phyloP scores from a whole-genome alignment of 2,113 vertebrate genomes.

The Orientallactaga bullata region DNA sequence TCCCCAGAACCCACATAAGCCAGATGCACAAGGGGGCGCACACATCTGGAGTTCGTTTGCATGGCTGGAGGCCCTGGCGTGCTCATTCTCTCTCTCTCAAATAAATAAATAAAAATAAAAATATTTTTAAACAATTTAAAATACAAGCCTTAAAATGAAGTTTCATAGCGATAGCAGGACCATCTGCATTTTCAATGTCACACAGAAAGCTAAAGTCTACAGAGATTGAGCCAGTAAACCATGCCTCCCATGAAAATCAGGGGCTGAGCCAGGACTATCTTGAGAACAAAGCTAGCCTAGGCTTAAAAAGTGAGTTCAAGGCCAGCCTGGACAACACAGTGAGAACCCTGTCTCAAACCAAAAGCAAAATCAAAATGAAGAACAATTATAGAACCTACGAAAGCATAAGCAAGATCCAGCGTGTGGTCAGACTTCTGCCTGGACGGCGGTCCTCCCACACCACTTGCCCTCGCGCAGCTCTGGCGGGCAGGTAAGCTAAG shows the following conservation, averaged over 20 bases:
- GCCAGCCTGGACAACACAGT: neutral
- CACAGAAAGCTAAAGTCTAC: neutral
- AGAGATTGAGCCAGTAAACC: neutral
- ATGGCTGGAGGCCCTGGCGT: too few relatives aligned
- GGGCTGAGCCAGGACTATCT: too few relatives aligned
- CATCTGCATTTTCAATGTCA: neutral
- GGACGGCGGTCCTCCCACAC: rapidly evolving
- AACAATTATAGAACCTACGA: neutral
- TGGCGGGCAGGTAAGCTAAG: rapidly evolving
- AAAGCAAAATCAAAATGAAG: neutral
- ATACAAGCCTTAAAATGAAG: too few relatives aligned
- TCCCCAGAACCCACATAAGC: too few relatives aligned
- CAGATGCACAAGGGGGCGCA: too few relatives aligned
- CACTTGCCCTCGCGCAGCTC: neutral
- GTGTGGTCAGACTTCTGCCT: neutral
- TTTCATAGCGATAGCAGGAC: too few relatives aligned
- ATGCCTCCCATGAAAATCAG: neutral
- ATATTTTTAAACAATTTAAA: too few relatives aligned
- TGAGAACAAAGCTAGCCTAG: neutral
- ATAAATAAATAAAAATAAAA: too few relatives aligned
- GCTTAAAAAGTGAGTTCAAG: neutral
- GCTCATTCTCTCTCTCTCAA: too few relatives aligned
- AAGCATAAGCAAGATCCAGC: neutral
- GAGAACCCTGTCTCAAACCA: neutral
- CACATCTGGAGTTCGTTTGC: too few relatives aligned